Evolutionary conservation across 2,113 vertebrate species (phyloP).

Genomic region (Grammomys surdaster): DNA sequence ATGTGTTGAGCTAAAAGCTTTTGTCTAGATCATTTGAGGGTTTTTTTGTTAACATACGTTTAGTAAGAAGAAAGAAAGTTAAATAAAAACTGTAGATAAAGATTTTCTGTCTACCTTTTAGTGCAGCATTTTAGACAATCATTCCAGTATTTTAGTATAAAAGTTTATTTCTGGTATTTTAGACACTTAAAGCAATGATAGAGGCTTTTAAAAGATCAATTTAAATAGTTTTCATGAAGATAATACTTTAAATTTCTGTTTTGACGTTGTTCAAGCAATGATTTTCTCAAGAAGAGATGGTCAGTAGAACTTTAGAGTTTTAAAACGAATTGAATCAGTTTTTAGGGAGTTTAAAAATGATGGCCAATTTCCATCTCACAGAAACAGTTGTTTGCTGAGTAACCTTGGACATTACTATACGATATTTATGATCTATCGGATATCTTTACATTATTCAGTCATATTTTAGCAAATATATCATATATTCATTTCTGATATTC

Average conservation of each 20-base stretch:
- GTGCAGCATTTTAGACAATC: constrained; percentile 81
- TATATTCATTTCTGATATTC: neutral
- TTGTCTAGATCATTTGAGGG: constrained; percentile 93
- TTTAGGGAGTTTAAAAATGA: neutral
- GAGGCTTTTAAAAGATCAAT: constrained; percentile 72
- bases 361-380: neutral
- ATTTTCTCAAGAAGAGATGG: constrained; percentile 55
- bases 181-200: constrained; percentile 75
- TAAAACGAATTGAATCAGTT: neutral
- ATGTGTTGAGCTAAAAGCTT: constrained; percentile 95
- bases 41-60: constrained; percentile 91
- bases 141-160: constrained; percentile 81
- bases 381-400: neutral
- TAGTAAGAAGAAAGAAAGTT: constrained; percentile 87
- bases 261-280: constrained; percentile 77
- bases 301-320: constrained; percentile 32
- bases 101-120: constrained; percentile 84
- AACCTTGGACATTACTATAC: neutral
- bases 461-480: neutral
- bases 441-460: neutral
- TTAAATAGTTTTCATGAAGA: constrained; percentile 79
- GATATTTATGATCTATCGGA: neutral
- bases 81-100: constrained; percentile 87
- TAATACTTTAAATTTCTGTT: constrained; percentile 79
- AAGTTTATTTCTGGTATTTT: constrained; percentile 78